Percentiles rank a stretch among this genome's conserved stretches.
These are phyloP conservation scores for Neosalanx taihuensis DNA, from an alignment of 2,797 vertebrate species.

Conservation along the genomic window DNA sequence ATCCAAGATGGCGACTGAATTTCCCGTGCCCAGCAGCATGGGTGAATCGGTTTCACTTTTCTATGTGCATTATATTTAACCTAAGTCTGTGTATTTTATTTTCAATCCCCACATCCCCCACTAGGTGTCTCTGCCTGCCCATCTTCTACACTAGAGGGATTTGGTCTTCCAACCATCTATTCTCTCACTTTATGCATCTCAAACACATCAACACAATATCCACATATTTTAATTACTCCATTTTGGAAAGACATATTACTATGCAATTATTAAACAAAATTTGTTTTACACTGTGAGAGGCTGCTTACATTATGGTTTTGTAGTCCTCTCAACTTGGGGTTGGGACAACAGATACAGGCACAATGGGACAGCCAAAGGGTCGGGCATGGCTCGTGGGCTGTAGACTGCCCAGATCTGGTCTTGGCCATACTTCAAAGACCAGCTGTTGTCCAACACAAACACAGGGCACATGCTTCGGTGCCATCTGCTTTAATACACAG, in stretches of 20 bases:
- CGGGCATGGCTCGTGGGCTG: no score
- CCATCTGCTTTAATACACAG: no score
- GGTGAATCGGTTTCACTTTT: no score
- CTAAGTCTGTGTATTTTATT: neutral
- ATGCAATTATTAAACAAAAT: neutral
- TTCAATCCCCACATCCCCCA: neutral
- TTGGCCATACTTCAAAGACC: neutral
- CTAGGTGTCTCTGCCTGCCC: neutral
- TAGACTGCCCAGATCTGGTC: neutral
- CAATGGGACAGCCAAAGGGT: no score
- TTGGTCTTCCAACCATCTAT: neutral
- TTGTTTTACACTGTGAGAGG: neutral
- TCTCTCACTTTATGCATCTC: no score
- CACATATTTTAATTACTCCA: neutral
- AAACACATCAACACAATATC: neutral
- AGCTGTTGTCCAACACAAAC: neutral
- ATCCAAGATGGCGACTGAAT: no score
- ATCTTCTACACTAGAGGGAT: constrained; percentile 55
- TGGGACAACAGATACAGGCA: no score
- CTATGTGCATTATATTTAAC: no score
- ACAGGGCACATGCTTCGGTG: no score
- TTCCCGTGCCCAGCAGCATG: no score
- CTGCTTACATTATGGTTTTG: no score
- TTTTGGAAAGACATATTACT: neutral
- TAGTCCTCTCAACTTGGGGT: no score